A percentile compares a stretch with the other conserved stretches of the same genome.
phyloP scores from a whole-genome alignment of 2,888 invertebrate species.

The Trichopoda pennipes region DNA sequence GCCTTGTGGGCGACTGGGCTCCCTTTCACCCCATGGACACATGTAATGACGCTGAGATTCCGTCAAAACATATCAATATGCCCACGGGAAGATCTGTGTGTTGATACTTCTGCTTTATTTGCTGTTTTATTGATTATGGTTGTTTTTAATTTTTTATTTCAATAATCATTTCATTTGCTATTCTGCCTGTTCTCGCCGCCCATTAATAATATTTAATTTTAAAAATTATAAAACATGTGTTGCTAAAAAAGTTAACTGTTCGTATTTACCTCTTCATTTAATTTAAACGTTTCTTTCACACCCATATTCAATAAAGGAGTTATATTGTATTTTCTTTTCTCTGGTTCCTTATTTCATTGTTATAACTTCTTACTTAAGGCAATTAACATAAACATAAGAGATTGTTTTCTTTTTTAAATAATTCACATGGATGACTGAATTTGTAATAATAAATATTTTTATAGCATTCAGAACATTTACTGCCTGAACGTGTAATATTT shows the following conservation, averaged over 20 bases:
- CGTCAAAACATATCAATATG: no score
- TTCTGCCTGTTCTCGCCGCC: no score
- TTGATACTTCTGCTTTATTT: no score
- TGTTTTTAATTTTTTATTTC: no score
- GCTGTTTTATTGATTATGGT: no score
- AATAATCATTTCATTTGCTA: no score
- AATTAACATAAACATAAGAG: not conserved
- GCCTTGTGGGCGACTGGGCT: no score
- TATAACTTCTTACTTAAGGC: not conserved
- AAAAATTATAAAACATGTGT: not conserved
- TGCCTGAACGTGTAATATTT: constrained; percentile 58
- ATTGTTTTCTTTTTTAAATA: constrained; percentile 16
- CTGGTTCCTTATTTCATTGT: not conserved
- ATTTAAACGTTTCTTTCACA: constrained; percentile 2
- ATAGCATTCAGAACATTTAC: constrained; percentile 62
- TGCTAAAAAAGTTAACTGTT: not conserved
- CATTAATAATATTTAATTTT: no score
- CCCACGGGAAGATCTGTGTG: no score
- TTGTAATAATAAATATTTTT: constrained; percentile 45
- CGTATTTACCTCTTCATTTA: not conserved
- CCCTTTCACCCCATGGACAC: no score
- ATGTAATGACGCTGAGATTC: no score
- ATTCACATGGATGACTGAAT: constrained; percentile 54
- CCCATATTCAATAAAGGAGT: constrained; percentile 15
- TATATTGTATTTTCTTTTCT: constrained; percentile 7